A percentile compares a stretch with the other conserved stretches of the same genome.
Conservation (phyloP, 2,888 invertebrate species). For the Synergus umbraculus region DNA sequence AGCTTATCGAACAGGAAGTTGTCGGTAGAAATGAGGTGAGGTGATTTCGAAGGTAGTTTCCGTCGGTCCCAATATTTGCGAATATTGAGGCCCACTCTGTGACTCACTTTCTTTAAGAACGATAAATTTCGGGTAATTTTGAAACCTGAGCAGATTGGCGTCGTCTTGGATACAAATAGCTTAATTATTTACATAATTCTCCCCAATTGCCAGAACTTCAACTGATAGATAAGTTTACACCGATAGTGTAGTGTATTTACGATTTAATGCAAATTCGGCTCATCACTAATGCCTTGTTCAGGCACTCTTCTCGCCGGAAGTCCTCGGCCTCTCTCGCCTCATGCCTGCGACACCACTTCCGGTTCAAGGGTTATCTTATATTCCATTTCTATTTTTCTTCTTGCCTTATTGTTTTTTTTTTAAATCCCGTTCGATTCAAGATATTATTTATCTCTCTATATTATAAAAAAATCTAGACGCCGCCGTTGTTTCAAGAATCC, state of each 20-base stretch:
- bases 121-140: neutral
- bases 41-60: neutral
- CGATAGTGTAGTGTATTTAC: neutral
- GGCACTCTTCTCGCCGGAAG: constrained; percentile 21
- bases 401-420: constrained; percentile 1
- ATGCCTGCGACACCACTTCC: constrained; percentile 22
- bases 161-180: constrained; percentile 5
- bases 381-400: neutral
- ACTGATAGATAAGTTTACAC: neutral
- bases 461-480: no score
- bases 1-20: constrained; percentile 31
- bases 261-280: neutral
- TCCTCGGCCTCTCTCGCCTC: constrained; percentile 6
- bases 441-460: no score
- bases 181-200: neutral
- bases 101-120: neutral
- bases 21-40: constrained; percentile 20
- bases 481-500: no score
- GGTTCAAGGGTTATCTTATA: constrained; percentile 35
- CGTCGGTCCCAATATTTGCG: neutral
- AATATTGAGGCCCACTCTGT: neutral
- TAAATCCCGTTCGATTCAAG: no score
- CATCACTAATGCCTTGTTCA: neutral
- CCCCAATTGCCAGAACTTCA: neutral
- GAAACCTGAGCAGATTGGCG: neutral